phyloP scores from a whole-genome alignment of 2,113 vertebrate genomes.

The Calyptommatus sinebrachiatus region DNA sequence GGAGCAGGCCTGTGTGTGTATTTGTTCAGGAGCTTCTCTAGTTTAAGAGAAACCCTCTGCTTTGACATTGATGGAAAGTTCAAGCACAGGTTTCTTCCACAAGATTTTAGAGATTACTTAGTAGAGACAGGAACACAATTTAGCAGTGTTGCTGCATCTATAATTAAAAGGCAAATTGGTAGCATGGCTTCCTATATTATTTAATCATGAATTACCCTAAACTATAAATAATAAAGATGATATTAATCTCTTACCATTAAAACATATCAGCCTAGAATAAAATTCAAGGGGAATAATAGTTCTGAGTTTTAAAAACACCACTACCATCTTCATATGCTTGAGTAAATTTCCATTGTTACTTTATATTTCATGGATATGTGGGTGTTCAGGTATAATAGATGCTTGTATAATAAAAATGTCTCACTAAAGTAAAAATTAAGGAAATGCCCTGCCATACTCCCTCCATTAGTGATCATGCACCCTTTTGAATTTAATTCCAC shows the following conservation, averaged over 20 bases:
- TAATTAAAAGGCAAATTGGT: slow-evolving; percentile 38
- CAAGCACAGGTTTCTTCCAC: slow-evolving; percentile 20
- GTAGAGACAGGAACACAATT: slow-evolving; percentile 20
- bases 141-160: slow-evolving; percentile 4
- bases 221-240: slow-evolving; percentile 39
- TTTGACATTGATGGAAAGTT: slow-evolving; percentile 23
- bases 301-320: no score
- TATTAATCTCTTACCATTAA: slow-evolving; percentile 40
- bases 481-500: no score
- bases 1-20: no score
- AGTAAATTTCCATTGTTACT: background rate
- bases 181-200: slow-evolving; percentile 29
- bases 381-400: background rate
- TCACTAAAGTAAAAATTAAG: background rate
- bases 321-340: background rate
- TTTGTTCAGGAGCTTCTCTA: no score
- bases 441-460: background rate
- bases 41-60: slow-evolving; percentile 9
- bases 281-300: background rate
- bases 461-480: background rate
- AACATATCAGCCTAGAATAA: slow-evolving; percentile 37
- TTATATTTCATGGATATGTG: no score
- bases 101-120: slow-evolving; percentile 32
- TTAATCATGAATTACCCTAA: slow-evolving; percentile 30
- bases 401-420: background rate